Evolutionary conservation across 37 sponge, comb jelly and placozoan genomes (phyloP), one percentile per base, ranked within the genome.

Genomic region (Ianthella basta): DNA sequence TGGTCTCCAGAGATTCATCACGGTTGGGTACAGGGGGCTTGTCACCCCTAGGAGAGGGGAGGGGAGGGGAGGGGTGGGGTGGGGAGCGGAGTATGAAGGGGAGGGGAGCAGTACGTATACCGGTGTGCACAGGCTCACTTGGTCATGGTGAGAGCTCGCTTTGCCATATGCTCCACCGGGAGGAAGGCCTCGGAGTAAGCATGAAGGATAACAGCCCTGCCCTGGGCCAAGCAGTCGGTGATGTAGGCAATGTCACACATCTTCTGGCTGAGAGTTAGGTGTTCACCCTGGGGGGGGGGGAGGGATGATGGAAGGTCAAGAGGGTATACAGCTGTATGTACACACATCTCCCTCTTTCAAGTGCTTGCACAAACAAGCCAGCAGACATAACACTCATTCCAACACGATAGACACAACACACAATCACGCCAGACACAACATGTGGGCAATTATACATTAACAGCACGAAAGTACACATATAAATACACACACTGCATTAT

Each of bases 161-260:
- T 75, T 23, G 54, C 33, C 37, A 75, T 19, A 2, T 75, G 23
- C 78, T 75, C 78, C 21, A 44, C 16, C 1, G 78, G 78, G 10
- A 75, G 78, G 37, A 75, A 75, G 20, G 24, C 78, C n/a, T 75
- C 54, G 18, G 78, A 75, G n/a, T 75, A 36, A 12, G 53, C 78
- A 13, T 75, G 32, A 4, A 75, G 16, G 25, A 75, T 14, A 2
- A 75, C 23, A 1, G 78, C 25, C 2, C 21, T 0, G 1, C 78
- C 78, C 32, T 34, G 20, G 20, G 33, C 20, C n/a, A 75, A 4
- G 54, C 44, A 75, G 20, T 75, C 78, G 15, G 23, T 53, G 25
- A 75, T 21, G 78, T 75, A 75, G 53, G 78, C n/a, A 32, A 75
- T 30, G n/a, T 75, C 78, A 36, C 15, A 21, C 54, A 75, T 21